Conservation (phyloP, 1,140 invertebrate species). For the Orussus abietinus region DNA sequence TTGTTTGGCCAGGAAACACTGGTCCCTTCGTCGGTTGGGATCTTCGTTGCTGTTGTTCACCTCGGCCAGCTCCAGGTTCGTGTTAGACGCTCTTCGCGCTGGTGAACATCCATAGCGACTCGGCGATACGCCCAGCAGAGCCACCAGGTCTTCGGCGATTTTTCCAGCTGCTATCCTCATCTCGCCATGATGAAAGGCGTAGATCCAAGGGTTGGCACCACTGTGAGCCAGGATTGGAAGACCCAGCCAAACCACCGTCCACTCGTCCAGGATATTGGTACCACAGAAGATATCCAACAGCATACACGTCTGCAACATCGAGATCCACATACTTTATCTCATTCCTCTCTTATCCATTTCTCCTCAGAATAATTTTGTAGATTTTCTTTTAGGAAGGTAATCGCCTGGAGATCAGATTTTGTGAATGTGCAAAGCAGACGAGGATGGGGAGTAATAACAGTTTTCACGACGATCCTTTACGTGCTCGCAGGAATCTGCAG, state of each 20-base stretch:
- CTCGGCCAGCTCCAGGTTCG: constrained; percentile 41
- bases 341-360: no score
- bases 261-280: constrained; percentile 53
- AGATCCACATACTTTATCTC: no score
- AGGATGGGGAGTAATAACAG: no score
- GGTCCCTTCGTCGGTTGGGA: constrained; percentile 30
- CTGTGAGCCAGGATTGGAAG: constrained; percentile 61
- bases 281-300: constrained; percentile 55
- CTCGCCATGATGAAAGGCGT: constrained; percentile 65
- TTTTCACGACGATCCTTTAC: no score
- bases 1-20: constrained; percentile 41
- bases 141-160: constrained; percentile 54
- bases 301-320: constrained; percentile 57
- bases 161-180: constrained; percentile 60
- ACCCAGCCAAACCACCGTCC: constrained; percentile 56
- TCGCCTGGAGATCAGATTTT: no score
- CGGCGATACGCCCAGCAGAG: constrained; percentile 47
- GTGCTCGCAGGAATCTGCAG: no score
- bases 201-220: constrained; percentile 65
- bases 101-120: constrained; percentile 45
- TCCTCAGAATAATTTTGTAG: no score
- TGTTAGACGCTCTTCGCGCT: constrained; percentile 34
- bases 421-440: no score
- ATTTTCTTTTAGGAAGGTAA: no score
- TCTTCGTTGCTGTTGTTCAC: constrained; percentile 38